Percentiles rank a stretch among this genome's conserved stretches.
Conservation (phyloP, 2,797 vertebrate genomes). For the Hemitrygon akajei region DNA sequence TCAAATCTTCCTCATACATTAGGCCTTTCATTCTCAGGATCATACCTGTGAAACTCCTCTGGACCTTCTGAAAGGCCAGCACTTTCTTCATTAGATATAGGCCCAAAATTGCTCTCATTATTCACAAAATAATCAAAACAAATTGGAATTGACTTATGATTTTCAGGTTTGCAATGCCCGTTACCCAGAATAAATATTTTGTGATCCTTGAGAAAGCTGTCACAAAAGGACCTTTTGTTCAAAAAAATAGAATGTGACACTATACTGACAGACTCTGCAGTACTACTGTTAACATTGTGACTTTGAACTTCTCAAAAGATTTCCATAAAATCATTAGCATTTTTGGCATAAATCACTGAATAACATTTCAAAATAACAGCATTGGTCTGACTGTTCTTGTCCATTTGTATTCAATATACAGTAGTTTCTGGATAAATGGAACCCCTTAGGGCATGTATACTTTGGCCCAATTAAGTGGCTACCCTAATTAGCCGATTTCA, state of each 20-base stretch:
- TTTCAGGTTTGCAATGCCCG: background rate
- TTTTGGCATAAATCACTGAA: background rate
- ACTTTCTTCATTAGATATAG: too few relatives aligned
- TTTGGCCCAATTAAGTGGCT: too few relatives aligned
- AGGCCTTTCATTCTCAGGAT: too few relatives aligned
- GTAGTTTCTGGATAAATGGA: too few relatives aligned
- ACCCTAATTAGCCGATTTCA: too few relatives aligned
- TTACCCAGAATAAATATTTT: background rate
- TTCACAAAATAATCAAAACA: background rate
- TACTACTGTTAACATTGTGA: background rate
- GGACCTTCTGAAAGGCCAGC: background rate
- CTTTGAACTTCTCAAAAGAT: background rate
- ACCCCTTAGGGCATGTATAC: too few relatives aligned
- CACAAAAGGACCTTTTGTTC: background rate
- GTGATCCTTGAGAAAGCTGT: background rate
- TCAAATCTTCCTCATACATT: too few relatives aligned
- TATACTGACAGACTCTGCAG: background rate
- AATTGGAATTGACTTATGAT: background rate
- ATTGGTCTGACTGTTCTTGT: background rate
- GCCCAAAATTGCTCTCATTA: background rate
- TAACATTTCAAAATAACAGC: background rate
- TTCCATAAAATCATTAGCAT: background rate
- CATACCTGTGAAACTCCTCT: too few relatives aligned
- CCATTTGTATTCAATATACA: background rate
- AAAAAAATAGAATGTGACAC: background rate